Percentiles rank a stretch among this genome's conserved stretches.
Conservation (phyloP, 1,140 invertebrate species). For the Eulimnadia texana region DNA sequence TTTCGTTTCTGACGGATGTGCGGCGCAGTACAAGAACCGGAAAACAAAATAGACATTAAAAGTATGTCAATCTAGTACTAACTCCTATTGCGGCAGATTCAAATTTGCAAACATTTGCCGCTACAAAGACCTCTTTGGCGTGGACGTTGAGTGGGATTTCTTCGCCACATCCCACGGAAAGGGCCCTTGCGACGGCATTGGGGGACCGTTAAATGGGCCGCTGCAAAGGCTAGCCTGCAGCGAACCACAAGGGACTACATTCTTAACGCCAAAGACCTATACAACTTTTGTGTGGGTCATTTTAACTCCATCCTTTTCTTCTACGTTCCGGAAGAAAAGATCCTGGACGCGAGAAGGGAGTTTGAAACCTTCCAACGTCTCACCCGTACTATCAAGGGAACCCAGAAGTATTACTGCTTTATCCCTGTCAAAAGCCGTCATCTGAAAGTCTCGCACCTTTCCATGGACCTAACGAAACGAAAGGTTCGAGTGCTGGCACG, state of each 20-base stretch:
- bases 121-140: background rate
- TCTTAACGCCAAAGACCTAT: background rate
- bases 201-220: conserved; percentile 23
- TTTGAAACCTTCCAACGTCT: background rate
- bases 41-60: background rate
- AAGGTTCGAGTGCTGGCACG: background rate
- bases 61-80: background rate
- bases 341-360: background rate
- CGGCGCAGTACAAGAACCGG: background rate
- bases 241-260: background rate
- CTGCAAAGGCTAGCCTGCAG: conserved; percentile 16
- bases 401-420: background rate
- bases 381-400: background rate
- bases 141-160: conserved; percentile 21
- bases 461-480: background rate
- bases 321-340: background rate
- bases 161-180: conserved; percentile 27
- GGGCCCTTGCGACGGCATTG: conserved; percentile 29
- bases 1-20: background rate
- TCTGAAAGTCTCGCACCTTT: background rate
- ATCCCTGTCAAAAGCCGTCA: background rate
- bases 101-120: background rate
- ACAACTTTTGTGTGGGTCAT: background rate
- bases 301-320: background rate
- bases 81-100: background rate